Evolutionary conservation across 2,113 vertebrate species (phyloP).

Genomic region (Oreochromis niloticus): DNA sequence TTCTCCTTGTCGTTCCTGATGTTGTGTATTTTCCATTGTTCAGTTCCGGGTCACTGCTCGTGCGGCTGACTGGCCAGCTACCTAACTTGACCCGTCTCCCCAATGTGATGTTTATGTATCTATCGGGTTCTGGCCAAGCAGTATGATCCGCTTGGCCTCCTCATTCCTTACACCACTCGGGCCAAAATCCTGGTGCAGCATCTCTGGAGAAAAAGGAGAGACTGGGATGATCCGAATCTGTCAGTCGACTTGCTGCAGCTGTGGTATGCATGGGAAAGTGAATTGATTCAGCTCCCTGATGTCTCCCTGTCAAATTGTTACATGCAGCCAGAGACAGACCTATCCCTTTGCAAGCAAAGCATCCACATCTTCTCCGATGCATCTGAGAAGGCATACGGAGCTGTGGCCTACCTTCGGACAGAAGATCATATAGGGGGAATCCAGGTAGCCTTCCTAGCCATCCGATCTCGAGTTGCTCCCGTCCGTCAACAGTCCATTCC

Average conservation of each 20-base stretch:
- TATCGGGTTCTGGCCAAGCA: background rate
- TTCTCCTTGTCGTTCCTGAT: too few species aligned
- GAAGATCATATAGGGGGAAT: background rate
- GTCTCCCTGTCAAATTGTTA: rapidly evolving
- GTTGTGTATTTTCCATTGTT: too few species aligned
- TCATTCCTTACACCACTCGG: background rate
- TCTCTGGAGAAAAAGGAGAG: rapidly evolving
- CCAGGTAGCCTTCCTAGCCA: background rate
- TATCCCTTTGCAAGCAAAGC: background rate
- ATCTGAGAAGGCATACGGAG: background rate
- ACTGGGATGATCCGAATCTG: background rate
- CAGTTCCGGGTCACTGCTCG: too few species aligned
- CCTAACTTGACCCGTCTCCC: too few species aligned
- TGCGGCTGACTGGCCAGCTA: too few species aligned
- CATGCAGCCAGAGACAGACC: background rate
- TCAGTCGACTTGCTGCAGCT: rapidly evolving
- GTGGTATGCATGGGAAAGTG: background rate
- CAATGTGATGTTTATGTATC: background rate
- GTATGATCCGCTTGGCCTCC: background rate
- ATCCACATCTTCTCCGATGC: background rate
- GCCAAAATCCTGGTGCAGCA: background rate
- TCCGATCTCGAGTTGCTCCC: background rate
- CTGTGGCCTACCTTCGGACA: rapidly evolving
- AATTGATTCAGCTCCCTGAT: background rate
- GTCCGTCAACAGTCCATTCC: background rate